These are phyloP conservation scores for Dunckerocampus dactyliophorus DNA, from an alignment of 2,113 vertebrate genomes.

Conservation along the genomic window DNA sequence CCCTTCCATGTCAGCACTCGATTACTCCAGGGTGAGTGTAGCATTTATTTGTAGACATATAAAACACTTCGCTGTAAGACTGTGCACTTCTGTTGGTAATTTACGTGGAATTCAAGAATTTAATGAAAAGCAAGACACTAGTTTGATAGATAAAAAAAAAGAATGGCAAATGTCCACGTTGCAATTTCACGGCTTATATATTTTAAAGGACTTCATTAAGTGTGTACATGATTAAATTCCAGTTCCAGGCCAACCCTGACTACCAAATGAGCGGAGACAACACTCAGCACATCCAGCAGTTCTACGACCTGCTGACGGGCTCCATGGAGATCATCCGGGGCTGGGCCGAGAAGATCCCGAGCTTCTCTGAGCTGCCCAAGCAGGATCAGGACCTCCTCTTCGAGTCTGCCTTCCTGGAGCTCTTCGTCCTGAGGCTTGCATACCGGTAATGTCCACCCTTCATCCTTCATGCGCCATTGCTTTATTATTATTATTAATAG, in stretches of 20 bases:
- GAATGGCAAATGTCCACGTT: constrained; percentile 61
- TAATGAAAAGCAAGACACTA: constrained; percentile 75
- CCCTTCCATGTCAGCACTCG: constrained; percentile 95
- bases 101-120: constrained; percentile 77
- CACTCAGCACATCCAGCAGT: constrained; percentile 98
- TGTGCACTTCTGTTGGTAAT: constrained; percentile 49
- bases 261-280: constrained; percentile 97
- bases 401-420: constrained; percentile 96
- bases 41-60: not conserved
- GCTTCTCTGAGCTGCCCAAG: constrained; percentile 88
- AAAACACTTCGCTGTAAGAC: not conserved
- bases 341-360: constrained; percentile 96
- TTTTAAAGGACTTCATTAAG: constrained; percentile 92
- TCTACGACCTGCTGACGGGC: constrained; percentile 97
- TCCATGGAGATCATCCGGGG: constrained; percentile 99
- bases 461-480: constrained; percentile 77
- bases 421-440: constrained; percentile 92
- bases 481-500: constrained; percentile 66
- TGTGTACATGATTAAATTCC: constrained; percentile 80
- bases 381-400: constrained; percentile 96
- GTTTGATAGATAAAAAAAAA: constrained; percentile 45
- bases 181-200: constrained; percentile 95
- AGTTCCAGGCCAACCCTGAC: constrained; percentile 99
- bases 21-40: constrained; percentile 93
- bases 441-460: constrained; percentile 85